A percentile compares a stretch with the other conserved stretches of the same genome.
Conservation (phyloP, 2,888 invertebrate genomes). For the Ischnura elegans region DNA sequence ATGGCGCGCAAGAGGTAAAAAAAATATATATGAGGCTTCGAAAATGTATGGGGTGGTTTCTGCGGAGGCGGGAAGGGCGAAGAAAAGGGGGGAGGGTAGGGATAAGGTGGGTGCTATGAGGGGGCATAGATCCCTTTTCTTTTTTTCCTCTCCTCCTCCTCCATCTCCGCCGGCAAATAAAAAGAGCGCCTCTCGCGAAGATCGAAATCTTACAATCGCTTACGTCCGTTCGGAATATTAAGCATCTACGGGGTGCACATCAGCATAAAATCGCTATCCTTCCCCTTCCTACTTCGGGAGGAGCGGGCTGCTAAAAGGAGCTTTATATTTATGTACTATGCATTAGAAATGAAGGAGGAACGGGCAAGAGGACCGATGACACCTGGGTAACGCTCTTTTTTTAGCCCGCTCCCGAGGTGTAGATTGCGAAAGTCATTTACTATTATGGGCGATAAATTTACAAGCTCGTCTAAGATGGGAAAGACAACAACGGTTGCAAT, state of each 20-base stretch:
- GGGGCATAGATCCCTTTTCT: neutral
- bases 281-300: too few relatives aligned
- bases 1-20: neutral
- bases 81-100: neutral
- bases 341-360: constrained; percentile 10
- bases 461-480: neutral
- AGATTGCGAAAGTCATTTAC: neutral
- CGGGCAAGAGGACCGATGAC: neutral
- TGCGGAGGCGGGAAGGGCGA: neutral
- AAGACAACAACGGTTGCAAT: too few relatives aligned
- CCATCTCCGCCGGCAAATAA: constrained; percentile 23
- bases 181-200: constrained; percentile 6
- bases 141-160: too few relatives aligned
- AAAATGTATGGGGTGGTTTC: neutral
- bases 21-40: neutral
- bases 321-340: constrained; percentile 27
- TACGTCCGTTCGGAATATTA: constrained; percentile 55
- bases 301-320: neutral
- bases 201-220: constrained; percentile 59
- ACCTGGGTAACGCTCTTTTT: neutral
- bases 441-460: neutral
- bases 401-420: neutral
- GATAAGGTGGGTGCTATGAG: neutral
- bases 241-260: neutral
- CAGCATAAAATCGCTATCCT: constrained; percentile 27